These are phyloP conservation scores for Eulacestoma nigropectus DNA, from an alignment of 2,113 vertebrate species.

Conservation along the genomic window DNA sequence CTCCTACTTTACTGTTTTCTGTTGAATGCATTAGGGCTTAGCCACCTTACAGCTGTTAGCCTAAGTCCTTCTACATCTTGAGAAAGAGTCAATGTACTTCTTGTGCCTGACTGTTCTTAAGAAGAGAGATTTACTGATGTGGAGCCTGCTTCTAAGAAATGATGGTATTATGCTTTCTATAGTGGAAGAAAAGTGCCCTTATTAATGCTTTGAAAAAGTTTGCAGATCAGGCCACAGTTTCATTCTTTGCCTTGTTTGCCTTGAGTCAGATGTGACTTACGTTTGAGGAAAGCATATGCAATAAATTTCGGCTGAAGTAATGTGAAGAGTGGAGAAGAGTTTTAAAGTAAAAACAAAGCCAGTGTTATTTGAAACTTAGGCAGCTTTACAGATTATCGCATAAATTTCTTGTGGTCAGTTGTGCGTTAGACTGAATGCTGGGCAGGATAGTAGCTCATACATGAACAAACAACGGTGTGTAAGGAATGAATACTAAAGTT, in stretches of 20 bases:
- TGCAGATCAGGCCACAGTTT: neutral
- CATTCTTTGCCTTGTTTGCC: neutral
- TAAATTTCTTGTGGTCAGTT: neutral
- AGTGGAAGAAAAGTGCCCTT: neutral
- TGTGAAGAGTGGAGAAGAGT: neutral
- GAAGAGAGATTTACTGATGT: neutral
- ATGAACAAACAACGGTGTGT: neutral
- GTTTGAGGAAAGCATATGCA: neutral
- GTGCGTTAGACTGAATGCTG: neutral
- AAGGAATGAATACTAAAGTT: neutral
- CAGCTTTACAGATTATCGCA: constrained; percentile 13
- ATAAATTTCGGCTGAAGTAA: constrained; percentile 25
- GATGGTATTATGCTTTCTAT: neutral
- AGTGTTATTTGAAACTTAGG: neutral
- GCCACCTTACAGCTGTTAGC: neutral
- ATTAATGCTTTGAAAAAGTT: neutral
- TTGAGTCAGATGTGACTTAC: neutral
- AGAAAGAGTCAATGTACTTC: neutral
- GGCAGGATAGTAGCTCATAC: neutral
- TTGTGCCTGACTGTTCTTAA: neutral
- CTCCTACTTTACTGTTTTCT: neutral
- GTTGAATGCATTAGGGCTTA: neutral
- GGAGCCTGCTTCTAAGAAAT: neutral
- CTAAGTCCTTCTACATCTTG: neutral
- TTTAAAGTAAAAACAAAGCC: constrained; percentile 19